Percentiles rank a stretch among this genome's conserved stretches.
phyloP scores from a whole-genome alignment of 2,113 vertebrate genomes.

The Varanus komodoensis region DNA sequence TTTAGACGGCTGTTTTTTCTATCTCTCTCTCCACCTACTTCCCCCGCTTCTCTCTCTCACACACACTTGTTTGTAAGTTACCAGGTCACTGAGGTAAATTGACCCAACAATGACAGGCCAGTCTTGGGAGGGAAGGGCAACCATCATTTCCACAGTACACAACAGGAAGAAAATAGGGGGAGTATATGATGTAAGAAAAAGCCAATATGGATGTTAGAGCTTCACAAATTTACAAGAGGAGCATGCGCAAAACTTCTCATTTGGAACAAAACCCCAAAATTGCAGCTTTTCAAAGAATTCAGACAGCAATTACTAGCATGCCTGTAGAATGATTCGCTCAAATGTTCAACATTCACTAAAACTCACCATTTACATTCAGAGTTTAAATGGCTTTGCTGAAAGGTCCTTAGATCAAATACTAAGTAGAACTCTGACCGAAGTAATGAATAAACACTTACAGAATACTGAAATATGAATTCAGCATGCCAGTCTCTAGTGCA shows the following conservation, averaged over 20 bases:
- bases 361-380: slow-evolving; percentile 27
- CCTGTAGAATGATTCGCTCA: background rate
- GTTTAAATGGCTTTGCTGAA: slow-evolving; percentile 1
- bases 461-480: slow-evolving; percentile 22
- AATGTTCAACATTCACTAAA: background rate
- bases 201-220: background rate
- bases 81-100: background rate
- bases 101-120: background rate
- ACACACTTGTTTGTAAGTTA: background rate
- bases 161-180: background rate
- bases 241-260: background rate
- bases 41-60: too few species aligned
- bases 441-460: slow-evolving; percentile 9
- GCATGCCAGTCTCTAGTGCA: slow-evolving; percentile 10
- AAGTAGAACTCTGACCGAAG: background rate
- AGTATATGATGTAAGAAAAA: background rate
- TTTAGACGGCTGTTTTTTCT: background rate
- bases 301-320: background rate
- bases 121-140: background rate
- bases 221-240: background rate
- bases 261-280: background rate
- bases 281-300: background rate
- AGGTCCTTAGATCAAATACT: slow-evolving; percentile 1
- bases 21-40: background rate
- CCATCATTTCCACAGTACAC: background rate